Evolutionary conservation across 2,888 invertebrate species (phyloP).

Genomic region (Nyleta sp.): DNA sequence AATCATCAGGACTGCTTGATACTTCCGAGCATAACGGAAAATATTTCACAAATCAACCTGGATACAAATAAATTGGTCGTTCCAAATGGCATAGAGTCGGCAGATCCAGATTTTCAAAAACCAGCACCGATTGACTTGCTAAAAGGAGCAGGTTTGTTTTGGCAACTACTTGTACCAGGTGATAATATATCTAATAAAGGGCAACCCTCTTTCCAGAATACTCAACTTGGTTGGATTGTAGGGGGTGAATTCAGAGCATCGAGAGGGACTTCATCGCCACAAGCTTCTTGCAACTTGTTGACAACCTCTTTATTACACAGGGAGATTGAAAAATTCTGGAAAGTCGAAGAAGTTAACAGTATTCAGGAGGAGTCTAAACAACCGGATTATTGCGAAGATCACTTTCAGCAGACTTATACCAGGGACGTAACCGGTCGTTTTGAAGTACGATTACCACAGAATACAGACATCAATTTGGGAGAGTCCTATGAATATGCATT

Average conservation of each 20-base stretch:
- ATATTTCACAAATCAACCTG: constrained; percentile 18
- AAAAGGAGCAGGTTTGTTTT: constrained; percentile 17
- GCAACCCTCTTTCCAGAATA: constrained; percentile 23
- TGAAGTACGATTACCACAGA: constrained; percentile 47
- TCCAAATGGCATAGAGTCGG: constrained; percentile 11
- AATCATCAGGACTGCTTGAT: constrained; percentile 15
- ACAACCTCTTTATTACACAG: background rate
- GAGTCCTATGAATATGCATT: constrained; percentile 43
- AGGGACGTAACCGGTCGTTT: constrained; percentile 43
- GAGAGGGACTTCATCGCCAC: background rate
- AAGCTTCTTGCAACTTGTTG: background rate
- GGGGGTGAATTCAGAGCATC: constrained; percentile 13
- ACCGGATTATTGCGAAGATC: constrained; percentile 42
- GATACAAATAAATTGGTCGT: background rate
- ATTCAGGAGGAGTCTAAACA: constrained; percentile 2
- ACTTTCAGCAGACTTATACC: constrained; percentile 14
- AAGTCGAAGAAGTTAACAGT: constrained; percentile 2
- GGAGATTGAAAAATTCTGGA: constrained; percentile 23
- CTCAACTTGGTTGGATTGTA: constrained; percentile 32
- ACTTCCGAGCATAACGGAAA: constrained; percentile 19
- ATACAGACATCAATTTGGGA: constrained; percentile 31
- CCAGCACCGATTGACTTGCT: constrained; percentile 18
- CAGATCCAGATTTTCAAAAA: constrained; percentile 24
- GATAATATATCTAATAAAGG: constrained; percentile 3
- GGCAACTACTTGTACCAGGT: constrained; percentile 9